Percentiles rank a stretch among this genome's conserved stretches.
These are phyloP conservation scores for Dilophus febrilis DNA, from an alignment of 2,888 invertebrate species.

Conservation along the genomic window DNA sequence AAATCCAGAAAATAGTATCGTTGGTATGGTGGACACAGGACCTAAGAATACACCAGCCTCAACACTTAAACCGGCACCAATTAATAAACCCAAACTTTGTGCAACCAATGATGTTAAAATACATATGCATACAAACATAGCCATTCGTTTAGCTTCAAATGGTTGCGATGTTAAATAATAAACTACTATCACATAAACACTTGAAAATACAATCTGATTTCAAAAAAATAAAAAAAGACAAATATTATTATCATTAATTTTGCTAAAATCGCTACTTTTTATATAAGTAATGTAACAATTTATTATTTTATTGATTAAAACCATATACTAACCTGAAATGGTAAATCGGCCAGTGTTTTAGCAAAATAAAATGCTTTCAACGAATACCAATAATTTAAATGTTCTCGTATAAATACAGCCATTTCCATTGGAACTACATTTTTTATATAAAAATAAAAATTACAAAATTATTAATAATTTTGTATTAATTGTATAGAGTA, in stretches of 20 bases:
- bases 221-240: conserved; percentile 8
- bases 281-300: too few relatives aligned
- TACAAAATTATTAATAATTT: conserved; percentile 1
- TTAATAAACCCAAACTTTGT: conserved; percentile 79
- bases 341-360: conserved; percentile 89
- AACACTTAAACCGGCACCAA: conserved; percentile 81
- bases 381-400: conserved; percentile 94
- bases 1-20: conserved; percentile 85
- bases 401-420: conserved; percentile 86
- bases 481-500: not conserved
- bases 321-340: conserved; percentile 62
- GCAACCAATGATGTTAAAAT: conserved; percentile 80
- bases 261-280: not conserved
- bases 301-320: conserved; percentile 1
- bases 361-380: conserved; percentile 92
- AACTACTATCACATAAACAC: conserved; percentile 74
- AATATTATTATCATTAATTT: not conserved
- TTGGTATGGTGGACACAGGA: conserved; percentile 80
- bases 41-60: conserved; percentile 66
- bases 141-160: conserved; percentile 59
- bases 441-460: conserved; percentile 7
- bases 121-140: conserved; percentile 32
- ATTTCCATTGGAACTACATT: conserved; percentile 86
- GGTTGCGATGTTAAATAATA: conserved; percentile 95
- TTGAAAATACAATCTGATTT: conserved; percentile 66